Evolutionary conservation across 2,888 invertebrate species (phyloP).

Genomic region (Patella caerulea): DNA sequence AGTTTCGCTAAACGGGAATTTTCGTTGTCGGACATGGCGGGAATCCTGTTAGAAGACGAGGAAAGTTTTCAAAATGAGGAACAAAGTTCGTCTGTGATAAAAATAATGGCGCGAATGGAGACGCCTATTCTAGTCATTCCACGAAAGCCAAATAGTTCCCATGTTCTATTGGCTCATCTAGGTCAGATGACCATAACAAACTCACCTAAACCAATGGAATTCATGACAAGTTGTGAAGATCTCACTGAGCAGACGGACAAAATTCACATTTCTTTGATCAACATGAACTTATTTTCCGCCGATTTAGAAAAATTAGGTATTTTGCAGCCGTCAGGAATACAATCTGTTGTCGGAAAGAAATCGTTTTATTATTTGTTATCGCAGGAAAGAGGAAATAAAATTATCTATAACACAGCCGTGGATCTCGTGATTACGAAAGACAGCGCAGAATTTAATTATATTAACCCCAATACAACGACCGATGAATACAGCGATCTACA

Average conservation of each 20-base stretch:
- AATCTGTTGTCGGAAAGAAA: conserved; percentile 1
- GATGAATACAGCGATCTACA: background rate
- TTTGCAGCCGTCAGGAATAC: background rate
- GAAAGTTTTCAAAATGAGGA: conserved; percentile 17
- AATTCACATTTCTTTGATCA: conserved; percentile 80
- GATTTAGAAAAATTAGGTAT: conserved; percentile 74
- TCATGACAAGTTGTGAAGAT: conserved; percentile 15
- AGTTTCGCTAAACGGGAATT: conserved; percentile 28
- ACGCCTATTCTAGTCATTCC: conserved; percentile 94
- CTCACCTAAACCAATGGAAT: conserved; percentile 21
- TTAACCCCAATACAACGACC: conserved; percentile 55
- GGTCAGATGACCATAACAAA: conserved; percentile 82
- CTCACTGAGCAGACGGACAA: conserved; percentile 28
- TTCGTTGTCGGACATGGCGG: conserved; percentile 40
- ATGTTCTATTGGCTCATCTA: conserved; percentile 92
- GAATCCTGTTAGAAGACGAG: conserved; percentile 38
- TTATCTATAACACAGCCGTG: conserved; percentile 90
- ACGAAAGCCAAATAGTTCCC: conserved; percentile 81
- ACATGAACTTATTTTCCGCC: conserved; percentile 89
- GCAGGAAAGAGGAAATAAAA: conserved; percentile 78
- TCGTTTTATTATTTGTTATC: conserved; percentile 32
- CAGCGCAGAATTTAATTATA: conserved; percentile 45
- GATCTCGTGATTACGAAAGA: conserved; percentile 78
- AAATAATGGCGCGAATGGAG: conserved; percentile 84
- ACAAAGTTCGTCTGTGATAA: conserved; percentile 14